These are phyloP conservation scores for Sclerodermus sp. DNA, from an alignment of 2,888 invertebrate genomes.

Conservation along the genomic window DNA sequence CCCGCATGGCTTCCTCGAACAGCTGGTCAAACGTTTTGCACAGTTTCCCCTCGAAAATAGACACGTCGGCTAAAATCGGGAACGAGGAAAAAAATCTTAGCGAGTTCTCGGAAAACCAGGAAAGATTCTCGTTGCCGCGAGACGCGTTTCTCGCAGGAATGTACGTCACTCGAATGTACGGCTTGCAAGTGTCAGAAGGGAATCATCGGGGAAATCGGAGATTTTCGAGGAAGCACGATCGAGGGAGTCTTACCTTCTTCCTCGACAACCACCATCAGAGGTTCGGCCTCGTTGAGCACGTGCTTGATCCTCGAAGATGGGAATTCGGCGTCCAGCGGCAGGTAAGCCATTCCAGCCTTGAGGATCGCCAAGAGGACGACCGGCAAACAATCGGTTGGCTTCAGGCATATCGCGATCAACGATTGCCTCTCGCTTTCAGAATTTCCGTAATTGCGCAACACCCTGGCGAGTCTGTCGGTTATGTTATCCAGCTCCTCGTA, in stretches of 20 bases:
- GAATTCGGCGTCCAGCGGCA: constrained; percentile 76
- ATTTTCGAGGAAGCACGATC: not conserved
- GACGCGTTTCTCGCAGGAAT: too few relatives aligned
- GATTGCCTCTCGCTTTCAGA: constrained; percentile 65
- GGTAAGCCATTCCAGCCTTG: constrained; percentile 82
- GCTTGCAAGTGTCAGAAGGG: not conserved
- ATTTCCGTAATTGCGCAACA: constrained; percentile 58
- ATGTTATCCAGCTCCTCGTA: constrained; percentile 63
- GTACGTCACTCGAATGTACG: not conserved
- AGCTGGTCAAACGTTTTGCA: constrained; percentile 61
- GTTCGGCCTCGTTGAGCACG: constrained; percentile 75
- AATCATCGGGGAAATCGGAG: too few relatives aligned
- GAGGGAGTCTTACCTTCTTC: constrained; percentile 62
- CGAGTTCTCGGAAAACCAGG: too few relatives aligned
- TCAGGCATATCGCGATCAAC: constrained; percentile 79
- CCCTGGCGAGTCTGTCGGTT: constrained; percentile 64
- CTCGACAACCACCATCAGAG: constrained; percentile 71
- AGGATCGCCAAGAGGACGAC: constrained; percentile 72
- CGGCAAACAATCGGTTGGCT: constrained; percentile 72
- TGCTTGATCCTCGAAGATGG: constrained; percentile 75
- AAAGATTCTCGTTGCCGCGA: too few relatives aligned
- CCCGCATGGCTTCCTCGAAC: constrained; percentile 56
- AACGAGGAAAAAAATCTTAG: too few relatives aligned
- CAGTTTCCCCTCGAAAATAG: constrained; percentile 34
- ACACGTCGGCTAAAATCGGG: constrained; percentile 35